Conservation (phyloP, 2,888 invertebrate genomes). For the Spodoptera picta region DNA sequence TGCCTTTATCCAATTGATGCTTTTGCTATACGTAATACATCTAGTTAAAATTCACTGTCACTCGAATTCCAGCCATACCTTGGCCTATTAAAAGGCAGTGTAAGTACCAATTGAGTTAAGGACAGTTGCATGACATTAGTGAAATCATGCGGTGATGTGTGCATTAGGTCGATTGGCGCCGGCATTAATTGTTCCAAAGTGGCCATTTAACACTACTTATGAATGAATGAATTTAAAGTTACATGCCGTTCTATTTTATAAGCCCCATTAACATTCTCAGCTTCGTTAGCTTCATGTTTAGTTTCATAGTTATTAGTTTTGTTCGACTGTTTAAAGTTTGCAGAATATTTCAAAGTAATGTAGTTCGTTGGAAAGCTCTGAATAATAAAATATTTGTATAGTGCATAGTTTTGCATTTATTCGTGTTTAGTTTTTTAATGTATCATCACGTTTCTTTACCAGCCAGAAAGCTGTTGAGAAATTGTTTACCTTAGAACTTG, state of each 20-base stretch:
- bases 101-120: slow-evolving; percentile 44
- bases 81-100: slow-evolving; percentile 35
- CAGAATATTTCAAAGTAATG: slow-evolving; percentile 2
- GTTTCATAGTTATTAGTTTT: slow-evolving; percentile 22
- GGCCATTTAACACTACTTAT: slow-evolving; percentile 69
- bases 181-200: slow-evolving; percentile 78
- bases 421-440: no score
- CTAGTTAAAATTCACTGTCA: not conserved
- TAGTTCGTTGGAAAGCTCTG: not conserved
- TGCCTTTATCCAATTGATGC: no score
- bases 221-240: slow-evolving; percentile 72
- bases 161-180: slow-evolving; percentile 70
- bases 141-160: slow-evolving; percentile 30
- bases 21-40: not conserved
- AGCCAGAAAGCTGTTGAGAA: no score
- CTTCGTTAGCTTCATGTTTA: slow-evolving; percentile 24
- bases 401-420: no score
- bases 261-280: slow-evolving; percentile 58
- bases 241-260: slow-evolving; percentile 58
- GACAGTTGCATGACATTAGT: slow-evolving; percentile 36
- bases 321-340: not conserved
- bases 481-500: no score
- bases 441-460: no score
- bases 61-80: slow-evolving; percentile 29
- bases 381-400: no score